A percentile compares a stretch with the other conserved stretches of the same genome.
phyloP scores from a whole-genome alignment of 2,888 invertebrate genomes.

The Hydroisotoma schaefferi region DNA sequence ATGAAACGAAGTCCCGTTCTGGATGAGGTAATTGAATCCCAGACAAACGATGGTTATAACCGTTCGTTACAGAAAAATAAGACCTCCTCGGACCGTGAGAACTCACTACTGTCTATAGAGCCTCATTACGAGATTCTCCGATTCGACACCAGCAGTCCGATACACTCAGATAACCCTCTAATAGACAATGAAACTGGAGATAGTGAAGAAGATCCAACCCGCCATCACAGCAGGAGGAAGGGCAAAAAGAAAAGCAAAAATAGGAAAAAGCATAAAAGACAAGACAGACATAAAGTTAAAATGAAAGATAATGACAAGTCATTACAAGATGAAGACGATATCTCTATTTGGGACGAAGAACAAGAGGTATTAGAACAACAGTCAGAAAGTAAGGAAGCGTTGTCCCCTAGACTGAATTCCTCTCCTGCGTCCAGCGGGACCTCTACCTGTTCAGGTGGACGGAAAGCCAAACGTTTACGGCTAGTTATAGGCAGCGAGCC shows the following conservation, averaged over 20 bases:
- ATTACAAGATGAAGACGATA: too few species aligned
- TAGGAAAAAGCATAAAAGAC: conserved; percentile 38
- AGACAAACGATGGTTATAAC: conserved; percentile 49
- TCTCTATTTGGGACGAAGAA: too few species aligned
- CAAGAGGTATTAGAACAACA: too few species aligned
- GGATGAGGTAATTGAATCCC: conserved; percentile 79
- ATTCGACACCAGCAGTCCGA: conserved; percentile 39
- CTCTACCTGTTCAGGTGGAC: conserved; percentile 4
- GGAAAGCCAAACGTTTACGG: conserved; percentile 66
- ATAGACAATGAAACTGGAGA: not conserved
- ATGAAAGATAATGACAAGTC: too few species aligned
- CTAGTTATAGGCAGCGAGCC: conserved; percentile 85
- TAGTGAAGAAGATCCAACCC: conserved; percentile 9
- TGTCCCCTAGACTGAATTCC: not conserved
- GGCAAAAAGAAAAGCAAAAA: conserved; percentile 44
- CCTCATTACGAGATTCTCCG: conserved; percentile 46
- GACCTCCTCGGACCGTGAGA: conserved; percentile 30
- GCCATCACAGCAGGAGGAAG: conserved; percentile 30
- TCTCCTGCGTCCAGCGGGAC: conserved; percentile 1
- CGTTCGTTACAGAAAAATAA: conserved; percentile 13
- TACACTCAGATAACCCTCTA: conserved; percentile 14
- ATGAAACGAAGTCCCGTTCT: conserved; percentile 83
- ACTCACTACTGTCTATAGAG: conserved; percentile 16
- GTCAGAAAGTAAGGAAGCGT: too few species aligned
- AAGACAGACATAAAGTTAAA: conserved; percentile 51